These are phyloP conservation scores for Steromphala cineraria DNA, from an alignment of 2,888 invertebrate species.

Conservation along the genomic window DNA sequence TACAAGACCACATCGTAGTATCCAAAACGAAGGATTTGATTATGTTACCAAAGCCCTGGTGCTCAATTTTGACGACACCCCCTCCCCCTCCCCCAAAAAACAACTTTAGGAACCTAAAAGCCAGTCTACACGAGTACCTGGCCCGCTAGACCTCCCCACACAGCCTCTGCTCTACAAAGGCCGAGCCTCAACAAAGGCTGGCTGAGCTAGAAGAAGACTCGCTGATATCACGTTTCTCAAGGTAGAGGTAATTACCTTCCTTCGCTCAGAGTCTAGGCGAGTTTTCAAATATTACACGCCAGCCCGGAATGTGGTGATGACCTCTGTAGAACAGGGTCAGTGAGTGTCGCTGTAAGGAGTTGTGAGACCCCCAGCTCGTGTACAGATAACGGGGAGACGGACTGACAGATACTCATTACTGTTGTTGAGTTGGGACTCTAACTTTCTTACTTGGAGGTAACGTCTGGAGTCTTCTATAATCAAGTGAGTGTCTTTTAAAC, in stretches of 20 bases:
- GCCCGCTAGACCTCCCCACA: too few relatives aligned
- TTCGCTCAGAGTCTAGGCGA: background rate
- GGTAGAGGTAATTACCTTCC: background rate
- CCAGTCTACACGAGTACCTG: too few relatives aligned
- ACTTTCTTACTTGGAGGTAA: background rate
- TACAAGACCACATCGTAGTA: too few relatives aligned
- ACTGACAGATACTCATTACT: background rate
- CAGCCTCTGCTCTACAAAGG: too few relatives aligned
- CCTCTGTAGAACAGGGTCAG: background rate
- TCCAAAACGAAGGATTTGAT: too few relatives aligned
- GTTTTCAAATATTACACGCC: background rate
- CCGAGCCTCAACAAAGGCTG: background rate
- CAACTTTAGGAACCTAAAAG: too few relatives aligned
- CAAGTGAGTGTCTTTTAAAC: too few relatives aligned
- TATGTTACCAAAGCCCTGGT: too few relatives aligned
- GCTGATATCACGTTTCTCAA: background rate
- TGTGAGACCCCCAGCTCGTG: background rate
- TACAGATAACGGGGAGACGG: background rate
- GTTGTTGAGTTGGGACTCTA: background rate
- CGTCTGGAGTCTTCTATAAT: background rate
- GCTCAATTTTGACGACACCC: too few relatives aligned
- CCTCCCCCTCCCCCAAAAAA: too few relatives aligned
- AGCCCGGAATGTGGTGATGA: background rate
- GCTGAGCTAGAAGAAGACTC: background rate
- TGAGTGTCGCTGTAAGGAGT: too few relatives aligned